Percentiles rank a stretch among this genome's conserved stretches.
phyloP scores from a whole-genome alignment of 2,888 invertebrate species.

The Linnaemya vulpina region DNA sequence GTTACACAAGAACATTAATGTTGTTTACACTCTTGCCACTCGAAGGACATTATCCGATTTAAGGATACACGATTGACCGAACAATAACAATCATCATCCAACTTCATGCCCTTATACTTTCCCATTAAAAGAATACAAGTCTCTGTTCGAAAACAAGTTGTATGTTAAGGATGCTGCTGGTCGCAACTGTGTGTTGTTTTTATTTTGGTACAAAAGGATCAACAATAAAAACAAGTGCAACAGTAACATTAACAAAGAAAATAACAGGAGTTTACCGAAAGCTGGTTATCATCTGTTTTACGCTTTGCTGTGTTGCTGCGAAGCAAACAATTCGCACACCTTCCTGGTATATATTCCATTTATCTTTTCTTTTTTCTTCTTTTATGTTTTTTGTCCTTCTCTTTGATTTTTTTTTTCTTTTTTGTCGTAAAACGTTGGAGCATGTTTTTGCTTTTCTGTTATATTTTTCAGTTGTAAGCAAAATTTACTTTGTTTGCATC shows the following conservation, averaged over 20 bases:
- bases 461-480: background rate
- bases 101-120: conserved; percentile 65
- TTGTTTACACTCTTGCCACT: conserved; percentile 79
- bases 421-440: conserved; percentile 6
- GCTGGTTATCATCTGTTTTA: conserved; percentile 72
- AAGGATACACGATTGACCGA: conserved; percentile 78
- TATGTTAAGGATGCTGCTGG: conserved; percentile 60
- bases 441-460: conserved; percentile 29
- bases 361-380: background rate
- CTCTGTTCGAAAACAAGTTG: conserved; percentile 54
- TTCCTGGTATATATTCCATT: conserved; percentile 24
- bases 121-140: conserved; percentile 75
- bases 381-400: too few species aligned
- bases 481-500: conserved; percentile 3
- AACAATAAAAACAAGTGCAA: conserved; percentile 77
- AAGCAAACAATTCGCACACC: conserved; percentile 40
- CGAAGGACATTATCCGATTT: conserved; percentile 76
- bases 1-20: conserved; percentile 76
- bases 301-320: conserved; percentile 59
- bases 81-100: conserved; percentile 76
- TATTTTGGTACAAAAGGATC: conserved; percentile 62
- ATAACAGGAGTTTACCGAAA: conserved; percentile 52
- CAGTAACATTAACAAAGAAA: conserved; percentile 73
- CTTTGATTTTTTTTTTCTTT: background rate
- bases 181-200: conserved; percentile 54